Percentiles rank a stretch among this genome's conserved stretches.
Evolutionary conservation across 2,797 vertebrate genomes (phyloP).

Genomic region (Sciaenops ocellatus): DNA sequence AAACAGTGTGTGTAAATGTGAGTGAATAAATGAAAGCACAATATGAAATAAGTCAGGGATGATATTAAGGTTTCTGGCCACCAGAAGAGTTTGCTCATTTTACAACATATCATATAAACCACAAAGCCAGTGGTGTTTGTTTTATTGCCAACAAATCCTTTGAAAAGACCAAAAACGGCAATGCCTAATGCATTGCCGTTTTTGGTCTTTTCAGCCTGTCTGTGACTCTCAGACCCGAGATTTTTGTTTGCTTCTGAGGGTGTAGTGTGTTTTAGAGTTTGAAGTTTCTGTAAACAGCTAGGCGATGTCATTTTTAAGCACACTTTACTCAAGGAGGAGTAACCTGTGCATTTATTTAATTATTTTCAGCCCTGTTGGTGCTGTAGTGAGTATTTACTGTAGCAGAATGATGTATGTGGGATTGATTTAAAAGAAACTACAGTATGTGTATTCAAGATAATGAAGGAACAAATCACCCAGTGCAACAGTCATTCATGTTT

Average conservation of each 20-base stretch:
- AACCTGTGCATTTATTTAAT: background rate
- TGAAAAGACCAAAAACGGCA: background rate
- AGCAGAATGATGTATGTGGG: no score
- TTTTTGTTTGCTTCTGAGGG: background rate
- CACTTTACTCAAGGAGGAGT: background rate
- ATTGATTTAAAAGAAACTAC: no score
- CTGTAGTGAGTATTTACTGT: no score
- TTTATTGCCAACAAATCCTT: constrained; percentile 17
- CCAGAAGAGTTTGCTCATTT: background rate
- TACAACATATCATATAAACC: background rate
- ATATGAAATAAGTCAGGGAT: constrained; percentile 10
- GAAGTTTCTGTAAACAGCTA: background rate
- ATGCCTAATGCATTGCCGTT: no score
- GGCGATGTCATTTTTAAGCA: background rate
- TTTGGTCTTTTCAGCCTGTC: background rate
- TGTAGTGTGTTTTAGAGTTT: background rate
- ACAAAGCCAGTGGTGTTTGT: background rate
- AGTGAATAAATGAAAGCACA: constrained; percentile 23
- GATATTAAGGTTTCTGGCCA: background rate
- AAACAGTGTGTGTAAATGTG: constrained; percentile 8
- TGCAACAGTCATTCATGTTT: background rate
- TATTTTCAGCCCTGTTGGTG: background rate
- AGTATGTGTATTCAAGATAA: background rate
- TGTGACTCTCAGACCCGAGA: background rate
- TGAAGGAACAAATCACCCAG: background rate